Base-by-base conservation (phyloP, 2,888 invertebrate genomes). In the Peribatodes rhomboidaria region DNA sequence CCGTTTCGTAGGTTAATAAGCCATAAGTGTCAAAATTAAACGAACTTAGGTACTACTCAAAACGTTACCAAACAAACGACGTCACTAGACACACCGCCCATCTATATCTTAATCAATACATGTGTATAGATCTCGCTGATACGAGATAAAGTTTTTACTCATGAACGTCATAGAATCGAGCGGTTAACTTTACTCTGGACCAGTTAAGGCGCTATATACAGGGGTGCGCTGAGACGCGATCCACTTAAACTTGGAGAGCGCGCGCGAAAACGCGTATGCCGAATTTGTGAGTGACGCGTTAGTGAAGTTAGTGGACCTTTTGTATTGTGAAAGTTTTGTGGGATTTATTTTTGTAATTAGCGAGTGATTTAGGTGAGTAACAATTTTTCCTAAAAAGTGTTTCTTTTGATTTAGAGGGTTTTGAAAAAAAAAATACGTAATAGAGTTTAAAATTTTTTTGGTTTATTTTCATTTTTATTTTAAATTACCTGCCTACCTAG, bases 271-370 rank as follows among this genome's bases (percentile, higher is more conserved):
- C 49, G 64, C 64, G 64, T 59, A 22, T 54, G 59, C 58, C 41
- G 37, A 63, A 54, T 33, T 55, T 20, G 35, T 8, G 31, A 37
- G 54, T 56, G 42, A 49, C 49, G 31, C n/a, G 10, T 13, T 9
- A n/a, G 64, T 64, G 64, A 59, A 64, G 64, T 64, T 64, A 59
- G 59, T 64, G 64, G 35, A 20, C 44, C 39, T 47, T 41, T 14
- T 35, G 14, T 37, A 9, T n/a, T 37, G 22, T 14, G 44, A 16
- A 14, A 7, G 39, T 39, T 61, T 59, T 14, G 39, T 47, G 31
- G 13, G 37, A 56, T 50, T 31, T 18, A n/a, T 20, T n/a, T 33
- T 31, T 37, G 11, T 18, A 13, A 39, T 56, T 50, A 13, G 14
- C 20, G 35, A 50, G 50, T 20, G 18, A 50, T 37, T n/a, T 50